A percentile compares a stretch with the other conserved stretches of the same genome.
These are phyloP conservation scores for Montipora sp. DNA, from an alignment of 64 coral and sea anemone species.

Conservation along the genomic window DNA sequence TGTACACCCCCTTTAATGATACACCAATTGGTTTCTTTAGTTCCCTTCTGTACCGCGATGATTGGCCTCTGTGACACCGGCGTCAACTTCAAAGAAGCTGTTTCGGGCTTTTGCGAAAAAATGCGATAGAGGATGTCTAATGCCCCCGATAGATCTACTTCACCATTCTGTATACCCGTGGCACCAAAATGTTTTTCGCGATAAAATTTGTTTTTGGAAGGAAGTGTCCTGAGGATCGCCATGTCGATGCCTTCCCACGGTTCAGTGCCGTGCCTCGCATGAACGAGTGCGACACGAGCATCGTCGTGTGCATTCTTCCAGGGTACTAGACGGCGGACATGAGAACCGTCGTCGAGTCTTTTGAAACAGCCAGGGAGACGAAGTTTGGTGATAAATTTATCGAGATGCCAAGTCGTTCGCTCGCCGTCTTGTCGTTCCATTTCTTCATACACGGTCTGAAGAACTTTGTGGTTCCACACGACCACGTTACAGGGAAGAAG, in stretches of 20 bases:
- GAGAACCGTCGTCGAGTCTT: not conserved
- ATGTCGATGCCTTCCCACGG: not conserved
- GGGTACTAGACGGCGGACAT: not conserved
- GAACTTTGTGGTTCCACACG: not conserved
- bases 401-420: not conserved
- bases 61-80: not conserved
- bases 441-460: not conserved
- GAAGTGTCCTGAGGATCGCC: not conserved
- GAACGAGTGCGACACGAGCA: not conserved
- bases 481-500: not conserved
- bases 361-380: slow-evolving; percentile 1
- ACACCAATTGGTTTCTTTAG: not conserved
- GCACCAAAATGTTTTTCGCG: too few relatives aligned
- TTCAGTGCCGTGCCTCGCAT: not conserved
- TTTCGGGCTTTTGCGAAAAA: not conserved
- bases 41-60: not conserved
- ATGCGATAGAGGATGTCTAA: not conserved
- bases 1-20: not conserved
- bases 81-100: not conserved
- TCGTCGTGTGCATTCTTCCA: not conserved
- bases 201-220: too few relatives aligned
- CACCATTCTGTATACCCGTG: not conserved
- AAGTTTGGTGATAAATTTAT: slow-evolving; percentile 10
- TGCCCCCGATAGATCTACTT: not conserved
- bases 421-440: not conserved